Evolutionary conservation across 2,797 vertebrate species (phyloP), one percentile per base, ranked within the genome.

Genomic region (Knipowitschia caucasica): DNA sequence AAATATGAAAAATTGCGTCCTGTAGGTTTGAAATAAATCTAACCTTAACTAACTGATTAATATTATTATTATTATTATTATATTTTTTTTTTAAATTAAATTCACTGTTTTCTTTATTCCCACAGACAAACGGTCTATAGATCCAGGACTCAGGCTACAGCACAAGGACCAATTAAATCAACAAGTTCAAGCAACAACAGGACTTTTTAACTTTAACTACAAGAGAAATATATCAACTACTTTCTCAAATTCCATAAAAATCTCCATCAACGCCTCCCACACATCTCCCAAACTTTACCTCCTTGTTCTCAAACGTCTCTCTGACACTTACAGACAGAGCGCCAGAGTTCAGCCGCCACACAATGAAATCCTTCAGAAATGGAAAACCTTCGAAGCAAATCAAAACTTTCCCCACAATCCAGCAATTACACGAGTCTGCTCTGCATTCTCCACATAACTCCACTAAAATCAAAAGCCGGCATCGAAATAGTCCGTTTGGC

Each of bases 401-500:
- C 24, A 71, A n/a, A 64, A 57, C 58, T 50, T 59, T 73, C 70
- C 56, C 78, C 69, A 24, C 77, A 83, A 62, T 83, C 73, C 56
- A 33, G 70, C 77, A 82, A 84, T 86, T 84, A 84, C 59, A 65
- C 77, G 69, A 59, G 56, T 73, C 63, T 71, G 50, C 56, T 61
- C 46, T n/a, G 53, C 84, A 75, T 86, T 85, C 75, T 54, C 64
- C 1, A 67, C 80, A 83, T 83, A 77, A 43, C 78, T 80, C 59
- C 55, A 50, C 75, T 59, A 64, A 68, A 78, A 71, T 77, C 69
- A 72, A 56, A 58, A 40, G 3, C 23, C 2, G 63, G 50, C 11
- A 39, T 12, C 49, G 63, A 64, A 54, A 64, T n/a, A 51, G 3
- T 12, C 14, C 36, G 33, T 36, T 50, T 51, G 38, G 39, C 56